Evolutionary conservation across 1,140 invertebrate genomes (phyloP).

Genomic region (Chrysomallon squamiferum): DNA sequence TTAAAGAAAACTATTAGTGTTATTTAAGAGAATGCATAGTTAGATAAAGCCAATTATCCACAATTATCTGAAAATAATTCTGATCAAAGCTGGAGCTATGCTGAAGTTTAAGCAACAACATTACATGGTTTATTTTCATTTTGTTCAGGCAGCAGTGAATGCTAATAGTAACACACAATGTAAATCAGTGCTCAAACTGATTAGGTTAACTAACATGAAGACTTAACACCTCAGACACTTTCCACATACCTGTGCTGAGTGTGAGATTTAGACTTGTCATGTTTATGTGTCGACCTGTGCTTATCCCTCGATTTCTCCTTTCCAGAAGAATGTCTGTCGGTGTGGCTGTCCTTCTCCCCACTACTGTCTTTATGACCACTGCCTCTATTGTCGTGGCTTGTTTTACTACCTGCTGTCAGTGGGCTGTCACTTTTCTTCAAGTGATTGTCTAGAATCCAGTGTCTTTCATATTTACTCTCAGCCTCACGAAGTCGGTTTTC

Average conservation of each 20-base stretch:
- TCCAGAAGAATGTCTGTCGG: background rate
- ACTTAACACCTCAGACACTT: too few relatives aligned
- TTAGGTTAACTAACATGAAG: too few relatives aligned
- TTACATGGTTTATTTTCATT: too few relatives aligned
- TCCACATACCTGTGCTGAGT: background rate
- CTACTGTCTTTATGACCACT: background rate
- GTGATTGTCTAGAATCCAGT: background rate
- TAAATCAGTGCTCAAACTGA: too few relatives aligned
- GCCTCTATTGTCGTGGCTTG: background rate
- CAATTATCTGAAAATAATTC: too few relatives aligned
- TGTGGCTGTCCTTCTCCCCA: background rate
- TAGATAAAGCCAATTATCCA: too few relatives aligned
- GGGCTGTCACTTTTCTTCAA: background rate
- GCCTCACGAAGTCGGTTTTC: constrained; percentile 1
- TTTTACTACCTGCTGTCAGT: constrained; percentile 1
- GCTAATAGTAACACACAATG: too few relatives aligned
- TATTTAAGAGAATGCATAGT: too few relatives aligned
- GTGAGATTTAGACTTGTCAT: constrained; percentile 11
- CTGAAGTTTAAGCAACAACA: too few relatives aligned
- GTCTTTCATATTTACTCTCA: background rate
- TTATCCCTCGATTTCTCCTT: background rate
- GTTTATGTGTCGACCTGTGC: background rate
- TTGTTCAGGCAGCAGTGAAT: too few relatives aligned
- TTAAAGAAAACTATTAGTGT: too few relatives aligned
- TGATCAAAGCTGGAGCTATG: too few relatives aligned